Percentiles rank a stretch among this genome's conserved stretches.
These are phyloP conservation scores for Zapus hudsonius DNA, from an alignment of 2,113 vertebrate species.

Conservation along the genomic window DNA sequence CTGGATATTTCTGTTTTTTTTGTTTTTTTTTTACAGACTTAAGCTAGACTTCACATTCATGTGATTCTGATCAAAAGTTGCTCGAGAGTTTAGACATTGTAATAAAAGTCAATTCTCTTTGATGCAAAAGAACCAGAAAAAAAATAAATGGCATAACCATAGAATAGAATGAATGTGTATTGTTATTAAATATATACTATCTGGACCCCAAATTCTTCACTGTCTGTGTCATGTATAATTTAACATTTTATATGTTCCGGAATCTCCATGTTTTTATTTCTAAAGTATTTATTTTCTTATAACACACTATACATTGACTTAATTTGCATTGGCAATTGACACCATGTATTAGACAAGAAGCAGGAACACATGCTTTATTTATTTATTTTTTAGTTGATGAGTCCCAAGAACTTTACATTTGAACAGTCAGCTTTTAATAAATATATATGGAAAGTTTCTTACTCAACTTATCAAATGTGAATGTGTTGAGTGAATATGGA, in stretches of 20 bases:
- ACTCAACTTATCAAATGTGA: background rate
- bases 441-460: background rate
- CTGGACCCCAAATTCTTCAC: background rate
- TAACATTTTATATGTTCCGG: background rate
- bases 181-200: background rate
- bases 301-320: background rate
- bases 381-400: background rate
- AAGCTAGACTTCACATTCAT: conserved; percentile 36
- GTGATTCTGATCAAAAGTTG: background rate
- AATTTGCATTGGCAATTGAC: background rate
- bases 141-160: background rate
- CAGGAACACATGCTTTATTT: background rate
- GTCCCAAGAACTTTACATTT: background rate
- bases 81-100: background rate
- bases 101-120: background rate
- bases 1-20: background rate
- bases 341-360: background rate
- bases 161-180: background rate
- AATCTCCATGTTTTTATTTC: background rate
- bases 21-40: background rate
- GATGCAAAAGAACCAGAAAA: background rate
- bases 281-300: background rate
- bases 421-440: background rate
- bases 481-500: background rate
- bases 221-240: background rate